A percentile compares a stretch with the other conserved stretches of the same genome.
phyloP scores from a whole-genome alignment of 92 coral and sea anemone genomes.

The Actinostola sp. region DNA sequence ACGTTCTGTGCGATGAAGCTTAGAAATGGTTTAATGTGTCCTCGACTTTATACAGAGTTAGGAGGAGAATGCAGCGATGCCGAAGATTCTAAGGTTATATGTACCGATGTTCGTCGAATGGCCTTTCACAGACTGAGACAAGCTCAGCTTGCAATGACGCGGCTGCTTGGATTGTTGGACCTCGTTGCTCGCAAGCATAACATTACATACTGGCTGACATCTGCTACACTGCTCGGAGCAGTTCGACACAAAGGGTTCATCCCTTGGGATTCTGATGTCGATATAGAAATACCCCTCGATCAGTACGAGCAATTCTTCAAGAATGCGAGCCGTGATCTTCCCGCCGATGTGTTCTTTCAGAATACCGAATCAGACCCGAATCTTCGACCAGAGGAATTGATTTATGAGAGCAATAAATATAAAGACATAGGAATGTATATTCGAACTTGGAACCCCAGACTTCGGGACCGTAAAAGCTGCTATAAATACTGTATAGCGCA shows the following conservation, averaged over 20 bases:
- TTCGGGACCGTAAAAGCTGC: slow-evolving; percentile 66
- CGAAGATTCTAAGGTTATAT: slow-evolving; percentile 11
- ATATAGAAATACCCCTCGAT: slow-evolving; percentile 47
- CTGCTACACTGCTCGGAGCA: slow-evolving; percentile 70
- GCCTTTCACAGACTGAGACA: slow-evolving; percentile 30
- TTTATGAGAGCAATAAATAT: slow-evolving; percentile 12
- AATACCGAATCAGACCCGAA: slow-evolving; percentile 56
- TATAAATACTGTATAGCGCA: slow-evolving; percentile 38
- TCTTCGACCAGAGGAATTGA: slow-evolving; percentile 34
- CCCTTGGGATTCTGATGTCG: slow-evolving; percentile 72
- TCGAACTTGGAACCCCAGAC: slow-evolving; percentile 54
- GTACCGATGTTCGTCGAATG: slow-evolving; percentile 60
- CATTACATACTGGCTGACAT: slow-evolving; percentile 54
- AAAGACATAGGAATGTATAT: slow-evolving; percentile 61
- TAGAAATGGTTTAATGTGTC: slow-evolving; percentile 64
- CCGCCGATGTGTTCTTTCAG: slow-evolving; percentile 64
- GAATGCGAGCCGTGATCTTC: slow-evolving; percentile 56
- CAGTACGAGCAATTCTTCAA: slow-evolving; percentile 59
- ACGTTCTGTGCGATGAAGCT: slow-evolving; percentile 7
- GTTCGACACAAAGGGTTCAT: slow-evolving; percentile 70
- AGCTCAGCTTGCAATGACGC: slow-evolving; percentile 53
- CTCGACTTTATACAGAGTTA: slow-evolving; percentile 56
- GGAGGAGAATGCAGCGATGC: slow-evolving; percentile 39
- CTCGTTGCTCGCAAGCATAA: slow-evolving; percentile 55
- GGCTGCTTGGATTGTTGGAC: slow-evolving; percentile 61